Evolutionary conservation across 1,140 invertebrate species (phyloP), one percentile per base, ranked within the genome.

Genomic region (Heterodera schachtii): DNA sequence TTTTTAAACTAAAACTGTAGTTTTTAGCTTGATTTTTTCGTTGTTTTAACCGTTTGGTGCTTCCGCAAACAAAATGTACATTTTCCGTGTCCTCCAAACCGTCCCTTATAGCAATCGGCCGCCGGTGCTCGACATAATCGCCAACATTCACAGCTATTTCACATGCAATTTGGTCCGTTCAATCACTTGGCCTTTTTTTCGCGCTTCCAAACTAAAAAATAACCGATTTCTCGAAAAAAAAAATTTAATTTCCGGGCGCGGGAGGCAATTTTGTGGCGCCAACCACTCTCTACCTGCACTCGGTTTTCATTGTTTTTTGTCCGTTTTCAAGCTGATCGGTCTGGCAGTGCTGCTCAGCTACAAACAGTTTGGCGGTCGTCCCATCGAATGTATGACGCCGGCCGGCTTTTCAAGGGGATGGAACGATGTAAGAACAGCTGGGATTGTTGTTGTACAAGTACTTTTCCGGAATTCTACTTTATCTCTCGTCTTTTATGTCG

Each of bases 341-440:
- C 57, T 90, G 4, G 87, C 88, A 13, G 81, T 89, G 70, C 66
- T 89, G 11, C 74, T 90, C 11, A 88, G 86, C 43, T 89, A 85
- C 80, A 90, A 89, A 76, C 87, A 90, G 76, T 89, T 89, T 76
- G 87, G 87, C 49, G 89, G 88, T 46, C 79, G 84, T 19, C 87
- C 87, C 13, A 89, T 89, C 8, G 88, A 89, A 73, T 89, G 89
- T 73, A 84, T 84, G 81, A 83, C 82, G 6, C 82, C 82, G 21
- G 44, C 75, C 79, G 78, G 75, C 49, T 84, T 84, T 84, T 60
- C 71, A 16, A 81, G 49, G 31, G 81, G n/a, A 9, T 84, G 78
- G 71, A 74, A 49, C 16, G 83, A 86, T 82, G 79, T 82, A 19
- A 46, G 6, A n/a, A n/a, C n/a, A n/a, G n/a, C n/a, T n/a, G n/a